These are phyloP conservation scores for Lepilemur ruficaudatus DNA, from an alignment of 2,797 vertebrate genomes.

Conservation along the genomic window DNA sequence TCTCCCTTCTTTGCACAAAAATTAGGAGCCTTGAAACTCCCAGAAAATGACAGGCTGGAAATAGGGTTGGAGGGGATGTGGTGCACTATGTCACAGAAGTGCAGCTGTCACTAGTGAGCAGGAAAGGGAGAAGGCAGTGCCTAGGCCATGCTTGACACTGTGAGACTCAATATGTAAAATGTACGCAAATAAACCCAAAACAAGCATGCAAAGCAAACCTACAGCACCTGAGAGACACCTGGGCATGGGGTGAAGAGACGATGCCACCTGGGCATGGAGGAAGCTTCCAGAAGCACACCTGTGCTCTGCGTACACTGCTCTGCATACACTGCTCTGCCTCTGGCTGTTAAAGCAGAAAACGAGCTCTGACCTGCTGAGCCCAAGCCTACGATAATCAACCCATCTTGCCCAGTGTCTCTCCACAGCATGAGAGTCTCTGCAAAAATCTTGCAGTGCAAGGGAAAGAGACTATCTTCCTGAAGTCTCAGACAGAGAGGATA, in stretches of 20 bases:
- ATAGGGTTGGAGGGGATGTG: accelerated
- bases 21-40: background rate
- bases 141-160: background rate
- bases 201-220: background rate
- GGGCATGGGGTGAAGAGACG: background rate
- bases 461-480: background rate
- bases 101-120: background rate
- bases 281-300: background rate
- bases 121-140: background rate
- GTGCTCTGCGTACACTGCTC: background rate
- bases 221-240: background rate
- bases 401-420: background rate
- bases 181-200: background rate
- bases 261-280: accelerated
- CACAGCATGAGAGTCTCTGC: background rate
- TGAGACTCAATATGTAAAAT: background rate
- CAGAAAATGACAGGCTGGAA: background rate
- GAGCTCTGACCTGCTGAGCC: background rate
- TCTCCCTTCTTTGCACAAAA: background rate
- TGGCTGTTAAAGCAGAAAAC: background rate
- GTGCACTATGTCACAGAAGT: accelerated
- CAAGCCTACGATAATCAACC: background rate
- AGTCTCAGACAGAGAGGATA: background rate
- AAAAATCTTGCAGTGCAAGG: background rate
- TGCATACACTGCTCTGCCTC: background rate